A percentile compares a stretch with the other conserved stretches of the same genome.
Conservation (phyloP, 37 sponge, comb jelly and placozoan genomes). For the Chondrosia reniformis region DNA sequence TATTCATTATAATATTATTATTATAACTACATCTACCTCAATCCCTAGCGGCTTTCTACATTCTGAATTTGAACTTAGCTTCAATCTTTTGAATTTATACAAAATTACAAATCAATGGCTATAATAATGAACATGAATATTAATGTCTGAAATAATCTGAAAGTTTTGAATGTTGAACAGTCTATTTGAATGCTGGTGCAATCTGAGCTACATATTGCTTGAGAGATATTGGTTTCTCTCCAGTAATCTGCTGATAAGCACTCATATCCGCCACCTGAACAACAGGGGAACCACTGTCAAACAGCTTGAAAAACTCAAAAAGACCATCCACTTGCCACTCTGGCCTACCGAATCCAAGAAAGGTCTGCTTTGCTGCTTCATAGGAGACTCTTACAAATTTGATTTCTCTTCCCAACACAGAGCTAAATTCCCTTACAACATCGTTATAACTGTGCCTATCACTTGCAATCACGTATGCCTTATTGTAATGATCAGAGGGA, state of each 20-base stretch:
- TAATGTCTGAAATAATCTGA: no score
- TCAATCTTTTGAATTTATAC: no score
- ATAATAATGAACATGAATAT: no score
- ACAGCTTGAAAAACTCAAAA: slow-evolving; percentile 34
- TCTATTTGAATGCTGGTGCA: slow-evolving; percentile 35
- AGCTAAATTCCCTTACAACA: slow-evolving; percentile 12
- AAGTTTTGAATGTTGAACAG: no score
- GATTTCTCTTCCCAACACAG: slow-evolving; percentile 32
- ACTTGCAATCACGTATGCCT: slow-evolving; percentile 43
- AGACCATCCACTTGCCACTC: slow-evolving; percentile 40
- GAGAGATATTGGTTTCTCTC: slow-evolving; percentile 43
- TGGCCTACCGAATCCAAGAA: slow-evolving; percentile 19
- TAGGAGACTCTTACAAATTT: slow-evolving; percentile 30
- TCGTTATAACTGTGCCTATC: slow-evolving; percentile 35
- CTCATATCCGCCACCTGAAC: neutral
- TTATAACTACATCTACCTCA: no score
- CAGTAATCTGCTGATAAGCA: slow-evolving; percentile 38
- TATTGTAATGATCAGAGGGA: slow-evolving; percentile 24
- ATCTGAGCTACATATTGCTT: slow-evolving; percentile 34
- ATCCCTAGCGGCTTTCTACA: no score
- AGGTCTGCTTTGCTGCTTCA: slow-evolving; percentile 41
- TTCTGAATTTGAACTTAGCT: no score
- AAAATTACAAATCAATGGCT: no score
- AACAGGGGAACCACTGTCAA: slow-evolving; percentile 30
- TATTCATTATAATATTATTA: no score